Percentiles rank a stretch among this genome's conserved stretches.
Conservation (phyloP, 2,113 vertebrate species). For the Caloenas nicobarica region DNA sequence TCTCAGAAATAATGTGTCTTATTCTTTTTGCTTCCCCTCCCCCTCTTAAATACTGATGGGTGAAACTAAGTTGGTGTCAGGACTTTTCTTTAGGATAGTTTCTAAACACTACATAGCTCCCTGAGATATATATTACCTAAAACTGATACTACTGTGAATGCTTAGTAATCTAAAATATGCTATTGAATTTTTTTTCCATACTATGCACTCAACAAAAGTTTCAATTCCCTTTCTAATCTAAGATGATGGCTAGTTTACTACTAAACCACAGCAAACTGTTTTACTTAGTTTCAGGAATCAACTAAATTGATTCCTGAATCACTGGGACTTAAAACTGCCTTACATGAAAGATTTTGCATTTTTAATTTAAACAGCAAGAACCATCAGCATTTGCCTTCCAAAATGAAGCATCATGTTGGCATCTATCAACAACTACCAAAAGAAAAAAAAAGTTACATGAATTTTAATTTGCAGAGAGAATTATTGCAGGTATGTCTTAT, state of each 20-base stretch:
- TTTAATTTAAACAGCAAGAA: constrained; percentile 9
- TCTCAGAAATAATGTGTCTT: background rate
- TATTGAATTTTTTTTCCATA: background rate
- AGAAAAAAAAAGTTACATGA: background rate
- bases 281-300: background rate
- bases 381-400: background rate
- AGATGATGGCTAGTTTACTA: background rate
- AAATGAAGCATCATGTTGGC: background rate
- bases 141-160: background rate
- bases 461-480: constrained; percentile 2
- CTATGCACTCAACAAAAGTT: background rate
- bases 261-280: background rate
- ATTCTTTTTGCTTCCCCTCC: background rate
- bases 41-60: background rate
- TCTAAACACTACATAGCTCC: background rate
- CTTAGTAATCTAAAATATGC: background rate
- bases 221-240: background rate
- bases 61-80: background rate
- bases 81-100: background rate
- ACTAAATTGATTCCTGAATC: background rate
- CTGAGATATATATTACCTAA: background rate
- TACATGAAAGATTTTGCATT: background rate
- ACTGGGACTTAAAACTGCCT: background rate
- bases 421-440: constrained; percentile 8
- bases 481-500: constrained; percentile 40